Conservation (phyloP, 2,113 vertebrate species). For the Muscicapa adusta region DNA sequence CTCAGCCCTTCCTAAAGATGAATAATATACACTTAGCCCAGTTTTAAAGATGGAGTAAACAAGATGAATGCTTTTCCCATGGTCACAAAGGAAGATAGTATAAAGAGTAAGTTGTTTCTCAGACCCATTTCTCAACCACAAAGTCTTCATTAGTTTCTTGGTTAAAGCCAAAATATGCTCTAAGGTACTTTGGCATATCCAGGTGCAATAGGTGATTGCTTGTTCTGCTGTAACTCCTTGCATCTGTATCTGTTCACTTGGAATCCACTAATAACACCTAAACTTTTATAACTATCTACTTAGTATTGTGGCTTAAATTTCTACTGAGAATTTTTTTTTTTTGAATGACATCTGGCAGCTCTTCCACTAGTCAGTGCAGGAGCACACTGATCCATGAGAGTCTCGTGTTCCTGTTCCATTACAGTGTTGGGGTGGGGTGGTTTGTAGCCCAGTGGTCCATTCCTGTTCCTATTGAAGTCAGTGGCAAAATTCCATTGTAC, state of each 20-base stretch:
- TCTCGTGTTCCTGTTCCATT: background rate
- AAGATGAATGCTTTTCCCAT: slow-evolving; percentile 21
- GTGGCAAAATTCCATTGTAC: background rate
- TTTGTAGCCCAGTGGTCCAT: background rate
- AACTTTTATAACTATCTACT: background rate
- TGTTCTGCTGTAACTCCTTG: background rate
- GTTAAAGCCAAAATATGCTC: background rate
- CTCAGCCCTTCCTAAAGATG: background rate
- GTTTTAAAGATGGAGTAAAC: slow-evolving; percentile 37
- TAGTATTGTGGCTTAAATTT: background rate
- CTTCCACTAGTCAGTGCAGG: background rate
- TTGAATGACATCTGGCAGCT: background rate
- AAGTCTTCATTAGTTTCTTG: background rate
- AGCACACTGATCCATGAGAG: background rate
- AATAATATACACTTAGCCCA: background rate
- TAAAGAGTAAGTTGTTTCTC: background rate
- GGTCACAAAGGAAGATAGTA: background rate
- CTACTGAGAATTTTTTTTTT: background rate
- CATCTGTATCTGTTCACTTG: background rate
- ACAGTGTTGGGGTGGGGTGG: background rate
- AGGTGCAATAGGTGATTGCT: background rate
- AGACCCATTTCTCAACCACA: background rate
- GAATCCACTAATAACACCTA: background rate
- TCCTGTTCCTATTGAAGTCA: rapidly evolving
- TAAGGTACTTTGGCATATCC: background rate